A percentile compares a stretch with the other conserved stretches of the same genome.
Evolutionary conservation across 1,140 invertebrate species (phyloP).

Genomic region (Paraescarpia echinospica): DNA sequence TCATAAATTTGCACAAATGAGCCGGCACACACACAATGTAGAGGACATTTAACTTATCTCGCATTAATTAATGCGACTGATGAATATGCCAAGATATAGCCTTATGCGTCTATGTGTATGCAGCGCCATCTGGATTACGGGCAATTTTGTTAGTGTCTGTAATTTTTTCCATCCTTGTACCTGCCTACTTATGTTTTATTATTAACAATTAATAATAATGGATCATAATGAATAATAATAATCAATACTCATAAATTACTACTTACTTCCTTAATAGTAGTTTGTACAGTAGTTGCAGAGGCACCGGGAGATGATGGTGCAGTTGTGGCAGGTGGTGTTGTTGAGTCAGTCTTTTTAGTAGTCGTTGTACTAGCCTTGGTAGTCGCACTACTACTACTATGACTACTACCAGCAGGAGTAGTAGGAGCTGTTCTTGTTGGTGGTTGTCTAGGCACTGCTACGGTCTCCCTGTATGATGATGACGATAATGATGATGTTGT

Average conservation of each 20-base stretch:
- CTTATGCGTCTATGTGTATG: no score
- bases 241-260: not conserved
- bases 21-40: no score
- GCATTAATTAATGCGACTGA: no score
- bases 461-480: not conserved
- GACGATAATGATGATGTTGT: not conserved
- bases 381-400: not conserved
- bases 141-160: no score
- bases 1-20: no score
- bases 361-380: not conserved
- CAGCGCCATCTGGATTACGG: no score
- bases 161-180: no score
- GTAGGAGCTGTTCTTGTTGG: not conserved
- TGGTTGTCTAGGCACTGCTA: not conserved
- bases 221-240: not conserved
- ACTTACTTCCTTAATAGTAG: not conserved
- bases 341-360: not conserved
- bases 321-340: not conserved
- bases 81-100: no score
- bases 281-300: not conserved
- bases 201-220: no score
- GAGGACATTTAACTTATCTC: no score
- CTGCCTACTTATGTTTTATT: no score
- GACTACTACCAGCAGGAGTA: not conserved
- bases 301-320: not conserved